Conservation (phyloP, 1,140 invertebrate genomes). For the Drosophila sturtevanti region DNA sequence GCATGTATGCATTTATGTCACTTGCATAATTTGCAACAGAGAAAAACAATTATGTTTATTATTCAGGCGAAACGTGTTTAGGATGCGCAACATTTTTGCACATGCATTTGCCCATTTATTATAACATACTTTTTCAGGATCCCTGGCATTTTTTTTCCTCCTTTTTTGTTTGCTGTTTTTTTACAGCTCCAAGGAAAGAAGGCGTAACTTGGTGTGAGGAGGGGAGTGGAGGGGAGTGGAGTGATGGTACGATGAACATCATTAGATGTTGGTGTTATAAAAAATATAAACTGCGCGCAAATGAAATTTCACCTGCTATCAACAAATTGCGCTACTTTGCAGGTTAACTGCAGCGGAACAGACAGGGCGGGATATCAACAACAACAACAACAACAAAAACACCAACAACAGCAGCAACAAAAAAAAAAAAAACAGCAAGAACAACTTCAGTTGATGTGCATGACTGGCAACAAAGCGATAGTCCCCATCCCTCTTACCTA, state of each 20-base stretch:
- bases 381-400: slow-evolving; percentile 43
- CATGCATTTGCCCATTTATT: slow-evolving; percentile 32
- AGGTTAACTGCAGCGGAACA: slow-evolving; percentile 78
- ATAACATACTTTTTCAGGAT: slow-evolving; percentile 19
- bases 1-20: slow-evolving; percentile 6
- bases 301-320: slow-evolving; percentile 79
- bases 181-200: not conserved
- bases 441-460: slow-evolving; percentile 69
- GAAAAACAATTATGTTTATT: slow-evolving; percentile 72
- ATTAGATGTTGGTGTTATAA: slow-evolving; percentile 62
- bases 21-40: slow-evolving; percentile 42
- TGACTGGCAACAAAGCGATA: slow-evolving; percentile 76
- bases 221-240: not conserved
- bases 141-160: not conserved
- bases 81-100: slow-evolving; percentile 52
- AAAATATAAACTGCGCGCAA: slow-evolving; percentile 56
- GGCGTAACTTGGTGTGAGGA: not conserved
- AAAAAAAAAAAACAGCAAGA: slow-evolving; percentile 5
- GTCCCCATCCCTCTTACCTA: slow-evolving; percentile 2
- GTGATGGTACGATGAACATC: slow-evolving; percentile 36
- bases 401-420: slow-evolving; percentile 12
- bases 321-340: slow-evolving; percentile 81
- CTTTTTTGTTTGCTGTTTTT: no score
- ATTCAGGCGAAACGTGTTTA: slow-evolving; percentile 65
- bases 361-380: slow-evolving; percentile 46